phyloP scores from a whole-genome alignment of 2,888 invertebrate species.

The Odiellus spinosus region DNA sequence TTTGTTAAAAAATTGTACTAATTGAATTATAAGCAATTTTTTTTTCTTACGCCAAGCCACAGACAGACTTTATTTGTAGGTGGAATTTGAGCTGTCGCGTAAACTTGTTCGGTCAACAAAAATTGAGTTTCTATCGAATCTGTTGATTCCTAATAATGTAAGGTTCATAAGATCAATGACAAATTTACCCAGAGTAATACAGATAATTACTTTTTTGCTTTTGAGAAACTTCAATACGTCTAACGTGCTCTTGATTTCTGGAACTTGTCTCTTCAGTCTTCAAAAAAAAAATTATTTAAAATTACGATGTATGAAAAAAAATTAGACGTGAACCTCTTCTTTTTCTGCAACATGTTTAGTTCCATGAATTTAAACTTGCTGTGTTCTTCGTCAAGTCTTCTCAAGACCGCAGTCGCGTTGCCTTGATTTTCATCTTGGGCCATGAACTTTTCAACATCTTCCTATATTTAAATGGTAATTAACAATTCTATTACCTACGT shows the following conservation, averaged over 20 bases:
- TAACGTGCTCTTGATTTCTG: conserved; percentile 78
- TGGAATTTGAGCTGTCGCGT: conserved; percentile 64
- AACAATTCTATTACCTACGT: no score
- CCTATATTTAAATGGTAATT: conserved; percentile 28
- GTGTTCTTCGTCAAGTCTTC: conserved; percentile 76
- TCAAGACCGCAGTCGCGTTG: conserved; percentile 68
- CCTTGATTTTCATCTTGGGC: conserved; percentile 58
- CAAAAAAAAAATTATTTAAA: conserved; percentile 15
- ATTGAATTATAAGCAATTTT: no score
- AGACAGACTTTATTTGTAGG: conserved; percentile 70
- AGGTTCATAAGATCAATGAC: neutral
- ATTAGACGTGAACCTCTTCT: conserved; percentile 42
- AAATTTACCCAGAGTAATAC: neutral
- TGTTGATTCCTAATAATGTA: conserved; percentile 33
- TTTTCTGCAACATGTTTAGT: conserved; percentile 68
- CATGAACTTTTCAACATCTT: conserved; percentile 92
- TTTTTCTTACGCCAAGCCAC: conserved; percentile 41
- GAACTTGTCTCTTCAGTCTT: conserved; percentile 70
- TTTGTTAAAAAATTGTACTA: neutral
- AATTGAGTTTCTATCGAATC: conserved; percentile 69
- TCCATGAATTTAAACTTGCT: conserved; percentile 97
- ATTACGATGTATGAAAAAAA: conserved; percentile 2
- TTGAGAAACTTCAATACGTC: conserved; percentile 81
- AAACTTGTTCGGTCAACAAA: conserved; percentile 80
- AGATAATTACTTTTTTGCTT: conserved; percentile 42